phyloP scores from a whole-genome alignment of 2,797 vertebrate species.

The Scomberomorus guttatus region DNA sequence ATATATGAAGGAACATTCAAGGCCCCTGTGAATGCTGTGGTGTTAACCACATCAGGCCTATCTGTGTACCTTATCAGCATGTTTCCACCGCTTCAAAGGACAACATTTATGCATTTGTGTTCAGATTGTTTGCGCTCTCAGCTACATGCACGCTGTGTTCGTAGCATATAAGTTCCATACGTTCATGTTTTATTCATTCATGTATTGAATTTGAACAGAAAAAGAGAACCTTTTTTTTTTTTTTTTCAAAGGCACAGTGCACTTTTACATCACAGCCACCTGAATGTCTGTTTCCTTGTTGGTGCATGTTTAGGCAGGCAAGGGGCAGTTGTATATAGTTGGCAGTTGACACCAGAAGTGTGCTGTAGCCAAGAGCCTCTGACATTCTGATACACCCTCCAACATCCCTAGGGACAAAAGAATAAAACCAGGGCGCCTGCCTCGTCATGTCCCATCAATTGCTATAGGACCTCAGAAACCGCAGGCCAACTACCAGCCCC shows the following conservation, averaged over 20 bases:
- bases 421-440: conserved; percentile 66
- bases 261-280: neutral
- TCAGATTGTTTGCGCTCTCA: conserved; percentile 38
- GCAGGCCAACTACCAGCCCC: conserved; percentile 70
- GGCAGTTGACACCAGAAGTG: conserved; percentile 80
- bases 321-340: conserved; percentile 65
- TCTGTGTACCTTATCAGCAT: conserved; percentile 59
- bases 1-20: conserved; percentile 30
- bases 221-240: conserved; percentile 12
- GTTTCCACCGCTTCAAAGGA: conserved; percentile 54
- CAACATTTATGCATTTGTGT: conserved; percentile 46
- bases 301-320: conserved; percentile 52
- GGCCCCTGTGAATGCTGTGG: conserved; percentile 32
- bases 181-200: conserved; percentile 58
- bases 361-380: conserved; percentile 73
- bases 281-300: conserved; percentile 29
- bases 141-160: conserved; percentile 20
- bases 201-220: conserved; percentile 13
- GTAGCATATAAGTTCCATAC: conserved; percentile 23
- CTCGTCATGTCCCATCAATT: conserved; percentile 78
- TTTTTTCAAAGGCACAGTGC: neutral
- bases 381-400: conserved; percentile 81
- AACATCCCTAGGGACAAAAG: conserved; percentile 79
- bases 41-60: conserved; percentile 64
- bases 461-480: conserved; percentile 67